Base-by-base conservation (phyloP, 2,113 vertebrate genomes). In the Oophaga pumilio region DNA sequence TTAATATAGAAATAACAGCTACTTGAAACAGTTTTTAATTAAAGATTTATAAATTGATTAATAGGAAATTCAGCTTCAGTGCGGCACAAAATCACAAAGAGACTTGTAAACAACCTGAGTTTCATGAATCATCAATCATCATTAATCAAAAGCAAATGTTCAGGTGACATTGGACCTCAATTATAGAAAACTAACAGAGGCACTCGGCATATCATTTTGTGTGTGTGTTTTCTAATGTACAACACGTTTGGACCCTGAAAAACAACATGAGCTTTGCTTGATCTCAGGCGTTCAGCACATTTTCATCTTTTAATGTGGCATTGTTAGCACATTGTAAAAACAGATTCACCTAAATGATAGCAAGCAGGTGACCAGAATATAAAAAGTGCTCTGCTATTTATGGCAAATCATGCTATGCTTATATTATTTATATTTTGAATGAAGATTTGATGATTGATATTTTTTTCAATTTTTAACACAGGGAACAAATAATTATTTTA, bases 81-180 rank as follows among this genome's bases (percentile, higher is more conserved):
- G 43, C 6, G 3, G 69, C 9, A 49, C 12, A 73, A 43, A 43
- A 73, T 73, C 69, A 49, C 69, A 73, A 33, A 43, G 20, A 64
- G 69, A 20, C 28, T 73, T 73, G 28, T 73, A 73, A 73, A 43
- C 69, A 73, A 73, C 69, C 69, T 73, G 69, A 49, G 69, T 14
- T 43, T 73, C 69, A 73, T 73, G 69, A 73, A 73, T 73, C 14
- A 73, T 73, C 69, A 73, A 73, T 73, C 69, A 73, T 43, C 69
- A 73, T 73, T 73, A 73, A 73, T 73, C 24, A 26, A 43, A 73
- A 73, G 69, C 43, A 73, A 73, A 73, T 73, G 69, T 73, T 73
- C 43, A 73, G 17, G 69, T 49, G 69, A 73, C 69, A 73, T 73
- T 73, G 69, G 26, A 43, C 69, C 28, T 73, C 69, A 73, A 43